Conservation (phyloP, 2,797 vertebrate species). For the Hippocampus kuda region DNA sequence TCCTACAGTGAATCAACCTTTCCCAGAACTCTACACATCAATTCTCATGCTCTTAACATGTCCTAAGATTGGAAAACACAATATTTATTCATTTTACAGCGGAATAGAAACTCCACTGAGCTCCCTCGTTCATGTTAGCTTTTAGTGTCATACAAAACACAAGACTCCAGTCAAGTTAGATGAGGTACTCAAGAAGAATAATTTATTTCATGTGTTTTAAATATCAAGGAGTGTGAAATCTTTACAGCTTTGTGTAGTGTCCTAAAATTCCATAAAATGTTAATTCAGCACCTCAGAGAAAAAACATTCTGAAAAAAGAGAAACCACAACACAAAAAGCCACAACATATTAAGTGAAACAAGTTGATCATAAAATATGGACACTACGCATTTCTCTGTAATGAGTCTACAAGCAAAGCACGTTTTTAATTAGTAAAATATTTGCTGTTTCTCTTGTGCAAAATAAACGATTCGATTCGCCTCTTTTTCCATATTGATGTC, state of each 20-base stretch:
- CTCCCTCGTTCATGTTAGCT: background rate
- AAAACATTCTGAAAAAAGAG: constrained; percentile 15
- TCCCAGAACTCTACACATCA: background rate
- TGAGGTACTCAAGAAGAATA: background rate
- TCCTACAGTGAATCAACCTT: background rate
- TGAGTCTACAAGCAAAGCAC: constrained; percentile 16
- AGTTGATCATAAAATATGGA: constrained; percentile 11
- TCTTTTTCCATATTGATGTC: background rate
- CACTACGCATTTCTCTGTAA: constrained; percentile 27
- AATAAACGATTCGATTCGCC: constrained; percentile 1
- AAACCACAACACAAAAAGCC: constrained; percentile 7
- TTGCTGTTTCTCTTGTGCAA: constrained; percentile 9
- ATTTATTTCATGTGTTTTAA: constrained; percentile 2
- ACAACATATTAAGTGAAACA: constrained; percentile 1
- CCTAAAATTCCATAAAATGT: constrained; percentile 13
- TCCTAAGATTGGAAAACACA: background rate
- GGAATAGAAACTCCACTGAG: background rate
- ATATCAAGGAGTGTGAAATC: background rate
- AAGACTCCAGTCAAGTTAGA: background rate
- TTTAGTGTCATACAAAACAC: background rate
- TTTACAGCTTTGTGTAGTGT: background rate
- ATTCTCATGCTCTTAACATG: background rate
- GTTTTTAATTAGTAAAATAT: constrained; percentile 22
- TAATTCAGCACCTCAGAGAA: constrained; percentile 14
- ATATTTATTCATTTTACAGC: background rate